Conservation (phyloP, 2,888 invertebrate species). For the Tenthredo livida region DNA sequence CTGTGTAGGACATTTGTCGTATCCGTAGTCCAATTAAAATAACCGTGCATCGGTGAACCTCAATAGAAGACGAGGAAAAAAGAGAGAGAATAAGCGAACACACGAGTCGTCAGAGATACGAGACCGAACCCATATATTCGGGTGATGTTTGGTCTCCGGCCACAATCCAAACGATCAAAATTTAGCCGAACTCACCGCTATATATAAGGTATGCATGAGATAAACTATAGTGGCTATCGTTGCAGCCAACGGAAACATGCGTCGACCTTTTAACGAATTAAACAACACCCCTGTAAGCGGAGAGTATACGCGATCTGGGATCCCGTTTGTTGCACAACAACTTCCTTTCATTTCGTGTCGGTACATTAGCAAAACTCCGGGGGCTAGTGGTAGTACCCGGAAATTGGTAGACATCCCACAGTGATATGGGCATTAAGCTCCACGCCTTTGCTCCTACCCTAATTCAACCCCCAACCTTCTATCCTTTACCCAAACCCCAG, state of each 20-base stretch:
- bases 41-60: slow-evolving; percentile 40
- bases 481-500: slow-evolving; percentile 1
- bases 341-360: slow-evolving; percentile 50
- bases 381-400: slow-evolving; percentile 60
- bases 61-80: slow-evolving; percentile 38
- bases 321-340: slow-evolving; percentile 40
- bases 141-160: slow-evolving; percentile 56
- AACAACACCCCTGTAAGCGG: slow-evolving; percentile 26
- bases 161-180: slow-evolving; percentile 29
- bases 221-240: background rate
- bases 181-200: background rate
- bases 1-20: slow-evolving; percentile 27
- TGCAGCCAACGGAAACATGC: slow-evolving; percentile 22
- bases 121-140: slow-evolving; percentile 21
- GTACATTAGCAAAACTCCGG: slow-evolving; percentile 50
- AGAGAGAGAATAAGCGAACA: slow-evolving; percentile 55
- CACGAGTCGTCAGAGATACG: slow-evolving; percentile 43
- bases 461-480: slow-evolving; percentile 45
- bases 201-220: background rate
- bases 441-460: slow-evolving; percentile 52
- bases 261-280: slow-evolving; percentile 43
- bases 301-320: slow-evolving; percentile 29
- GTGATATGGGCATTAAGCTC: slow-evolving; percentile 66
- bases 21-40: slow-evolving; percentile 46
- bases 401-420: slow-evolving; percentile 68